Conservation (phyloP, 2,113 vertebrate genomes). For the Pelvicachromis taeniatus region DNA sequence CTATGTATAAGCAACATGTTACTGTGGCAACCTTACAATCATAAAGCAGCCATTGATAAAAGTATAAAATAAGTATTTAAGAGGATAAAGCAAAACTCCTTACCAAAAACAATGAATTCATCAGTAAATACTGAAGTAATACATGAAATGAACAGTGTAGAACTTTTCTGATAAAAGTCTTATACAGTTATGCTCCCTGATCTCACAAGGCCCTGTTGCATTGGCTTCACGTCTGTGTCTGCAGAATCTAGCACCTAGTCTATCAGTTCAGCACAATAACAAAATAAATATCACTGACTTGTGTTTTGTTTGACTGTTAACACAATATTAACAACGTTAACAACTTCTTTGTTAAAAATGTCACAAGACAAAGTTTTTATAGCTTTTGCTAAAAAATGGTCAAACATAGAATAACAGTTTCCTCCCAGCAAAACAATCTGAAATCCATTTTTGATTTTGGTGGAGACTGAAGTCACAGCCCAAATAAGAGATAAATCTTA, state of each 20-base stretch:
- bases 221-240: not conserved
- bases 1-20: not conserved
- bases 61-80: not conserved
- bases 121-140: not conserved
- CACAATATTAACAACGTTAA: not conserved
- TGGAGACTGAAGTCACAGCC: not conserved
- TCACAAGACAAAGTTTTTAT: no score
- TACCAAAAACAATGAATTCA: not conserved
- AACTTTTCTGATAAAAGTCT: not conserved
- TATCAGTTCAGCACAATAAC: not conserved
- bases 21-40: not conserved
- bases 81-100: not conserved
- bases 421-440: not conserved
- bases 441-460: not conserved
- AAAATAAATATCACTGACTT: not conserved
- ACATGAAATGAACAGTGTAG: not conserved
- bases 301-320: not conserved
- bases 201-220: not conserved
- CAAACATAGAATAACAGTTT: not conserved
- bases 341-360: not conserved
- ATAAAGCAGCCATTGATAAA: not conserved
- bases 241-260: not conserved
- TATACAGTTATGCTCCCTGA: not conserved
- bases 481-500: not conserved
- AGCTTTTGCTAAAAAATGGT: not conserved